Evolutionary conservation across 2,113 vertebrate genomes (phyloP), one percentile per base, ranked within the genome.

Genomic region (Argyrosomus japonicus): DNA sequence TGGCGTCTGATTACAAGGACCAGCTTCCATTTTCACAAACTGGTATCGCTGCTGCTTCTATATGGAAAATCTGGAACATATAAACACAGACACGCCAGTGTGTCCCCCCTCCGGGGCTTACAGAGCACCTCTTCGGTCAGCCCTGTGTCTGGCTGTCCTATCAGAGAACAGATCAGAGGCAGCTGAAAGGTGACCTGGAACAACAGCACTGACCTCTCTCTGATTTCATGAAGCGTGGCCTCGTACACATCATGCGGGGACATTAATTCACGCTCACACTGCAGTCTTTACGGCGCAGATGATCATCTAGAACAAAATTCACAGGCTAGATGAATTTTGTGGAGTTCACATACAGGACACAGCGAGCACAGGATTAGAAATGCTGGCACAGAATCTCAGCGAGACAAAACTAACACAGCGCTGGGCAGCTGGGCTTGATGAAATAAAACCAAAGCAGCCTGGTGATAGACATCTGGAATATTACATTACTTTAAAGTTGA

Each of bases 1-100:
- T 19, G 81, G 91, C 78, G 82, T 84, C 68, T 60, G 85, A 88
- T 93, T 92, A 90, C 88, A 91, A 81, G 81, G 81, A 87, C 87
- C 76, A 54, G 43, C 77, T 88, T 86, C 79, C 78, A 79, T 91
- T 89, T 87, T 68, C 76, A 91, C 83, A 88, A 83, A 79, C 67
- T 73, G 72, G 76, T 58, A 54, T 74, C 86, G 50, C n/a, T 69
- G 82, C 81, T 79, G 47, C 58, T 73, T 67, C 85, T 87, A 83
- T 87, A 80, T 80, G 23, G 67, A 87, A 87, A 92, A 92, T 85
- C 67, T 62, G 68, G 68, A 85, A 79, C 70, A 77, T 65, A 75
- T 51, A 67, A 67, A 64, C 50, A 81, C 67, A 75, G 81, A 80
- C 40, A 81, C 71, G 71, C 12, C 62, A 65, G 78, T 71, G 36